A percentile compares a stretch with the other conserved stretches of the same genome.
phyloP scores from a whole-genome alignment of 2,888 invertebrate genomes.

The Harmothoe impar region DNA sequence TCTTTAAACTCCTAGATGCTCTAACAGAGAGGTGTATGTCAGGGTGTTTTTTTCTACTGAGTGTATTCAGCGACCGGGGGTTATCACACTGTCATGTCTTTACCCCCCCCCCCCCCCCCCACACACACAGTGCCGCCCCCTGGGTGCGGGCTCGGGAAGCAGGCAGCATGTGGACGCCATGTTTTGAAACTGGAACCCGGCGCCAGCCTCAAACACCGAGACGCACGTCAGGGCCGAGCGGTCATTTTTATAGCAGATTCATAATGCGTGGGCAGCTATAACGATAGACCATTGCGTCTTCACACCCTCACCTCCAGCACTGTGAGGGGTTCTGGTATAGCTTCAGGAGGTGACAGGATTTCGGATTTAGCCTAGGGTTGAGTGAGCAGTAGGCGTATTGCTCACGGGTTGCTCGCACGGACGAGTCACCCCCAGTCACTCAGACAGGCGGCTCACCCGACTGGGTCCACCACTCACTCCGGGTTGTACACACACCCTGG shows the following conservation, averaged over 20 bases:
- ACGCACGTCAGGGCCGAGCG: background rate
- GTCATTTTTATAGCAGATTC: background rate
- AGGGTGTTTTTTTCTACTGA: too few species aligned
- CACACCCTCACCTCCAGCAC: background rate
- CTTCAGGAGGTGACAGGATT: background rate
- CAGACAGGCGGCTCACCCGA: too few species aligned
- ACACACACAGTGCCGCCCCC: background rate
- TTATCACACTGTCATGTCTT: too few species aligned
- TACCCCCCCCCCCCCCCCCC: too few species aligned
- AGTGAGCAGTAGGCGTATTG: too few species aligned
- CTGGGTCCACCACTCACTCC: too few species aligned
- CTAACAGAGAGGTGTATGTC: too few species aligned
- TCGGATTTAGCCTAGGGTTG: too few species aligned
- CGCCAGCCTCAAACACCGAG: background rate
- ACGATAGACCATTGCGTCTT: background rate
- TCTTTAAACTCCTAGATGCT: too few species aligned
- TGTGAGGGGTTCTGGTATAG: background rate
- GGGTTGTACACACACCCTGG: background rate
- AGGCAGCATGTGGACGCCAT: slow-evolving; percentile 20
- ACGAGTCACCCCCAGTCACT: too few species aligned
- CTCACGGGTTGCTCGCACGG: too few species aligned
- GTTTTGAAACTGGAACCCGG: slow-evolving; percentile 21
- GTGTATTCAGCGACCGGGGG: too few species aligned
- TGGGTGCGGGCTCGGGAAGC: background rate
- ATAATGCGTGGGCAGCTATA: background rate